These are phyloP conservation scores for Notechis scutatus DNA, from an alignment of 2,113 vertebrate genomes.

Conservation along the genomic window DNA sequence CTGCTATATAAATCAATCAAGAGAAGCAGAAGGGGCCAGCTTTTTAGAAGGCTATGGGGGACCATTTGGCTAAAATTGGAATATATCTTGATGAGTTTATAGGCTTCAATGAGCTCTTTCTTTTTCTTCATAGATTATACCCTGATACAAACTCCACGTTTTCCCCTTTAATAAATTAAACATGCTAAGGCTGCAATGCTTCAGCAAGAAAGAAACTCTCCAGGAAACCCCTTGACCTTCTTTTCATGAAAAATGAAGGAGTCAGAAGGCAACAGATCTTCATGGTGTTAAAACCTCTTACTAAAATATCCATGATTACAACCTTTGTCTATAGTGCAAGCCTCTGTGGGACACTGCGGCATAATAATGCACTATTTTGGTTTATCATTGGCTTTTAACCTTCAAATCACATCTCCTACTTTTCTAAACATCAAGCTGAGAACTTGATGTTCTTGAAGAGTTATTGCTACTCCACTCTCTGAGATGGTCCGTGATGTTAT, in stretches of 20 bases:
- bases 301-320: constrained; percentile 11
- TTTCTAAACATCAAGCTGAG: constrained; percentile 21
- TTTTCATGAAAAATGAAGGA: not conserved
- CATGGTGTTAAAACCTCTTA: not conserved
- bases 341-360: not conserved
- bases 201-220: not conserved
- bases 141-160: not conserved
- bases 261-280: not conserved
- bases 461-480: constrained; percentile 16
- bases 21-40: not conserved
- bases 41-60: not conserved
- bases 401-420: constrained; percentile 29
- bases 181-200: not conserved
- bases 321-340: not conserved
- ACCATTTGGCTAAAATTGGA: not conserved
- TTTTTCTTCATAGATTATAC: not conserved
- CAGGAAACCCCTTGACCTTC: not conserved
- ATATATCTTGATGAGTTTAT: not conserved
- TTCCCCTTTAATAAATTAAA: not conserved
- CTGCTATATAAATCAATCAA: not conserved
- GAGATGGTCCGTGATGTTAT: not conserved
- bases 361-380: constrained; percentile 28
- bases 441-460: constrained; percentile 15
- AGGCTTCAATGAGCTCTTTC: not conserved
- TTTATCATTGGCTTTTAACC: not conserved